phyloP scores from a whole-genome alignment of 2,888 invertebrate species.

The Cryptophagus acutangulus region DNA sequence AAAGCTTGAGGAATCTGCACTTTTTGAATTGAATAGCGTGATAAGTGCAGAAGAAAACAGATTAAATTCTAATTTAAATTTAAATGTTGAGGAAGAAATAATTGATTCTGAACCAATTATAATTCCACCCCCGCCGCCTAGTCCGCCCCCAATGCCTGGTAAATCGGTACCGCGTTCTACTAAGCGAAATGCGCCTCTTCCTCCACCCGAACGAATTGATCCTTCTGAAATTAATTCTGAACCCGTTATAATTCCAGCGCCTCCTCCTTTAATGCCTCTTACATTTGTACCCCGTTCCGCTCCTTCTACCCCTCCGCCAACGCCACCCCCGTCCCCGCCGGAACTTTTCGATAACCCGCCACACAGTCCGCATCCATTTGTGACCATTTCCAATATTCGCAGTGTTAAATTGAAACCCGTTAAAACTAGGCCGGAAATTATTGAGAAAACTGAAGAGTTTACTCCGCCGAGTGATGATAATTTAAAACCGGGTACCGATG shows the following conservation, averaged over 20 bases:
- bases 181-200: not conserved
- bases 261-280: conserved; percentile 1
- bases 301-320: conserved; percentile 19
- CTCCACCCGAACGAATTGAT: not conserved
- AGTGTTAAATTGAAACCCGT: conserved; percentile 24
- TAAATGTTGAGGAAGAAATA: too few species aligned
- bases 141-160: conserved; percentile 4
- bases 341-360: not conserved
- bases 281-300: conserved; percentile 3
- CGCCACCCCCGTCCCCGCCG: conserved; percentile 23
- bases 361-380: conserved; percentile 16
- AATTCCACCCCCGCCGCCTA: conserved; percentile 12
- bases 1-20: too few species aligned
- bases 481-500: conserved; percentile 27
- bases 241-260: not conserved
- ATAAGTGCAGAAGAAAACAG: too few species aligned
- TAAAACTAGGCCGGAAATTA: conserved; percentile 10
- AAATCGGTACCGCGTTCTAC: too few species aligned
- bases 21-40: too few species aligned
- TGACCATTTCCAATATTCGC: conserved; percentile 19
- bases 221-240: too few species aligned
- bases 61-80: too few species aligned
- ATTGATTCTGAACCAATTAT: not conserved
- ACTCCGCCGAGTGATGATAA: conserved; percentile 24
- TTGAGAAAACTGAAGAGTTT: conserved; percentile 12